Evolutionary conservation across 1,140 invertebrate genomes (phyloP), one percentile per base, ranked within the genome.

Genomic region (Trichomalopsis sarcophagae): DNA sequence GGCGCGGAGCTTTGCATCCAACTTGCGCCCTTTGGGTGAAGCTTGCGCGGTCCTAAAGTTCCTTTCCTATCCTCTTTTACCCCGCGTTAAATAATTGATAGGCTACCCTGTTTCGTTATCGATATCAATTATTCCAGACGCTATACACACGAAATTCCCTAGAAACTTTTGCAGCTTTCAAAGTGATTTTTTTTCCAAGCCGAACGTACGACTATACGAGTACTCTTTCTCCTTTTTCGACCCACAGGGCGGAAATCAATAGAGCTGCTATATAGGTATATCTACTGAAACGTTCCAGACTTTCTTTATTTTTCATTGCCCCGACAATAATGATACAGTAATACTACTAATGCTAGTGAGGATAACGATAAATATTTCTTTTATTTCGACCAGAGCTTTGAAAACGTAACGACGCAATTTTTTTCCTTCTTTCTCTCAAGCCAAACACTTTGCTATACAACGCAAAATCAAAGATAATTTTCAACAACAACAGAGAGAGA

Each of bases 101-200:
- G 89, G 88, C 92, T 92, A 93, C 92, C 92, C 92, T 93, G 92
- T 93, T 92, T 92, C 90, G 92, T 93, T 92, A 91, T 91, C 90
- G 87, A 89, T 91, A 90, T 90, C 88, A 91, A 90, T 91, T 87
- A 88, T 88, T 85, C 87, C 86, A 27, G 27, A 27, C 86, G 84
- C 87, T 88, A 50, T 88, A 88, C 74, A 89, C 69, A 84, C 75
- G 84, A 30, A 79, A 74, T 80, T 73, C 23, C 40, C 55, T 81
- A 81, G 47, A 85, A 81, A 62, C 71, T 68, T 75, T 84, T 62
- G 66, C 33, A 40, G 11, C 14, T 27, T 84, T 55, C n/a, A 11
- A 74, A 73, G 23, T 79, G 27, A 6, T 78, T 33, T 84, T 74
- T 76, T 81, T 33, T 27, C 27, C 27, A 55, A 76, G 68, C 23